Evolutionary conservation across 2,113 vertebrate species (phyloP).

Genomic region (Otolemur garnettii): DNA sequence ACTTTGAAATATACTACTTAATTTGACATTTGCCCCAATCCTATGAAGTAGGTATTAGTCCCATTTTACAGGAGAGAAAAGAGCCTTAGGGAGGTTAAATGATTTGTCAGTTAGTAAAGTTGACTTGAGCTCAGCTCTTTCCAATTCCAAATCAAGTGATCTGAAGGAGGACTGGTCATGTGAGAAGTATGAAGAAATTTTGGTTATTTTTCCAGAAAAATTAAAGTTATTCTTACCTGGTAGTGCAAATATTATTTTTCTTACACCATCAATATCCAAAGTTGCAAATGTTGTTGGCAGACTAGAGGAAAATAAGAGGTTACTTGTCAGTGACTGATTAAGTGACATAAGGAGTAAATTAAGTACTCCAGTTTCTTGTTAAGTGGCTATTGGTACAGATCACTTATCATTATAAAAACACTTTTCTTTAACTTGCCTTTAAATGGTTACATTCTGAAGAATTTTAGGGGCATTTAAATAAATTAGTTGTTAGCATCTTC

Average conservation of each 20-base stretch:
- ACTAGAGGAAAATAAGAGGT: conserved; percentile 86
- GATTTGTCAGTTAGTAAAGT: background rate
- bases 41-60: background rate
- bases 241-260: conserved; percentile 99
- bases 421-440: conserved; percentile 41
- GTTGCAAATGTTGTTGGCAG: conserved; percentile 99
- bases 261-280: conserved; percentile 97
- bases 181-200: conserved; percentile 23
- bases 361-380: conserved; percentile 33
- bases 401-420: background rate
- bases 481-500: conserved; percentile 50
- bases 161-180: background rate
- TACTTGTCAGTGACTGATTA: conserved; percentile 60
- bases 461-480: conserved; percentile 47
- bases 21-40: conserved; percentile 16
- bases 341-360: conserved; percentile 1
- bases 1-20: conserved; percentile 26
- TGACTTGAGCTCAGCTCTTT: conserved; percentile 14
- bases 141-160: conserved; percentile 28
- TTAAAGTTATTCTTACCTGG: conserved; percentile 92
- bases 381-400: background rate
- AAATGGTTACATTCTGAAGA: conserved; percentile 12
- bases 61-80: conserved; percentile 56
- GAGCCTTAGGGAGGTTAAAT: conserved; percentile 1
- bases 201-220: conserved; percentile 64